Evolutionary conservation across 2,888 invertebrate genomes (phyloP).

Genomic region (Lithophane leautieri): DNA sequence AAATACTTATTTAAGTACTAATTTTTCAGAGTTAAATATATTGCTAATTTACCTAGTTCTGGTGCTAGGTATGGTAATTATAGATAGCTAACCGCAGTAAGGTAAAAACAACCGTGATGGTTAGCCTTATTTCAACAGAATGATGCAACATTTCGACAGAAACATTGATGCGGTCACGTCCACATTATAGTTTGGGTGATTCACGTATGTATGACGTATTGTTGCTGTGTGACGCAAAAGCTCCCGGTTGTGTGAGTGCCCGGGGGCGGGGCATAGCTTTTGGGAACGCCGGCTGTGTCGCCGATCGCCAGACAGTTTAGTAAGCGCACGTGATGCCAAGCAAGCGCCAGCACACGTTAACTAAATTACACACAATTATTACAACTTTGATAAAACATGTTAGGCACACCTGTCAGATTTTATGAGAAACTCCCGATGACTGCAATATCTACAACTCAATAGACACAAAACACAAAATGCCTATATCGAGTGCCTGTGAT

Average conservation of each 20-base stretch:
- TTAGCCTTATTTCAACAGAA: constrained; percentile 6
- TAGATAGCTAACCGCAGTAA: not conserved
- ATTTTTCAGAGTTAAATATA: not conserved
- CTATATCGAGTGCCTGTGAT: not conserved
- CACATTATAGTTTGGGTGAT: constrained; percentile 62
- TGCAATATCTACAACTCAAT: constrained; percentile 5
- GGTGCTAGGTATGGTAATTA: constrained; percentile 10
- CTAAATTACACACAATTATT: constrained; percentile 43
- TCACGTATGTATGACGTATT: constrained; percentile 62
- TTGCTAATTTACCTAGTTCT: not conserved
- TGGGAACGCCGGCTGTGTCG: constrained; percentile 68
- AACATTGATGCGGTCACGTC: constrained; percentile 64
- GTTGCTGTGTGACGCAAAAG: constrained; percentile 72
- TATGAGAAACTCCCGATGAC: constrained; percentile 31
- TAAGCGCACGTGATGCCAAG: constrained; percentile 80
- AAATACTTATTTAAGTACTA: not conserved
- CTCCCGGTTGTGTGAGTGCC: constrained; percentile 62
- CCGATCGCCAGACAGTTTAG: constrained; percentile 43
- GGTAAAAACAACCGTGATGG: constrained; percentile 1
- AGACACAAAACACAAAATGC: not conserved
- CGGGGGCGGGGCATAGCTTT: constrained; percentile 76
- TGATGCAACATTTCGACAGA: constrained; percentile 43
- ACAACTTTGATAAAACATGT: constrained; percentile 39
- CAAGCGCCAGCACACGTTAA: constrained; percentile 72
- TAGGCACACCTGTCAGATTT: constrained; percentile 27